Percentiles rank a stretch among this genome's conserved stretches.
These are phyloP conservation scores for Clamator glandarius DNA, from an alignment of 2,797 vertebrate genomes.

Conservation along the genomic window DNA sequence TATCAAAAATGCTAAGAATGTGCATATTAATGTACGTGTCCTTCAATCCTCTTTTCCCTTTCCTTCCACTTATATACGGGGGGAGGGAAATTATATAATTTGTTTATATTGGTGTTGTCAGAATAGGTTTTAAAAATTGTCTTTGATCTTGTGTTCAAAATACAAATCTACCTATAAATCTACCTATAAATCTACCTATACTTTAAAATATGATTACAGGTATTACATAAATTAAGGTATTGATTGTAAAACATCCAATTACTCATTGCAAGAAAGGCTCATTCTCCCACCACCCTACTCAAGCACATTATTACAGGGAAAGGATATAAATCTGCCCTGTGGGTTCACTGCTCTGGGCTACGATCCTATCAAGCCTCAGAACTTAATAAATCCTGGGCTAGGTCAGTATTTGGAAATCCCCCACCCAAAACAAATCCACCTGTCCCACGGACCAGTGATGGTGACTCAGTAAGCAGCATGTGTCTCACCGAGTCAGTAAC, in stretches of 20 bases:
- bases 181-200: too few relatives aligned
- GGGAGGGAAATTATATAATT: neutral
- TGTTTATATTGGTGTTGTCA: constrained; percentile 2
- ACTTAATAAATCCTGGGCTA: neutral
- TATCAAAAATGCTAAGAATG: neutral
- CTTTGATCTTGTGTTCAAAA: constrained; percentile 29
- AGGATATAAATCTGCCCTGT: neutral
- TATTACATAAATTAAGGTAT: constrained; percentile 29
- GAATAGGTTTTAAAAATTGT: neutral
- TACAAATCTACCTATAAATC: too few relatives aligned
- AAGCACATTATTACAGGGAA: neutral
- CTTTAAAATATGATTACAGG: neutral
- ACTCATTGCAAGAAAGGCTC: constrained; percentile 10
- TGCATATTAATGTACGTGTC: neutral
- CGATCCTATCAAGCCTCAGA: neutral
- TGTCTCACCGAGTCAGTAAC: neutral
- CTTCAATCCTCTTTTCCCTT: neutral
- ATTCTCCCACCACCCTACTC: neutral
- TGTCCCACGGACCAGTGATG: neutral
- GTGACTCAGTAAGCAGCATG: neutral
- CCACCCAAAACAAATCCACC: neutral
- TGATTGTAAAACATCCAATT: constrained; percentile 27
- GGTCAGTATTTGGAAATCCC: neutral
- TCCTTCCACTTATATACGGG: neutral
- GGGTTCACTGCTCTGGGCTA: neutral